These are phyloP conservation scores for Megaleporinus macrocephalus DNA, from an alignment of 2,113 vertebrate genomes.

Conservation along the genomic window DNA sequence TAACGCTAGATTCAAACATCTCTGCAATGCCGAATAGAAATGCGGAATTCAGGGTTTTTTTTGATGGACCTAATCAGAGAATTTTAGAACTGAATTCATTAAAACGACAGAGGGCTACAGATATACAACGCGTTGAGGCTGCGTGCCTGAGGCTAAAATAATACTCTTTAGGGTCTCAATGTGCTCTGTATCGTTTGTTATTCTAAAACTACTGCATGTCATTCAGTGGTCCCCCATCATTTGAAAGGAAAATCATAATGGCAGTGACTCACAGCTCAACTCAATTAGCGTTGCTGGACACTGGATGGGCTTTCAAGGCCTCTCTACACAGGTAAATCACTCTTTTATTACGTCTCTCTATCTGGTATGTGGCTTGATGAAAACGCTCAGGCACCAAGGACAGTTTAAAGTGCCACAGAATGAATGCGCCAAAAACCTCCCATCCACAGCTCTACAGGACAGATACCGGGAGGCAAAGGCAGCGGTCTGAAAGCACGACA, in stretches of 20 bases:
- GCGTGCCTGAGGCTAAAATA: not conserved
- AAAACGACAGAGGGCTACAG: not conserved
- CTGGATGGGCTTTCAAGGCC: constrained; percentile 49
- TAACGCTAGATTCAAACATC: not conserved
- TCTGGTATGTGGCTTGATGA: constrained; percentile 38
- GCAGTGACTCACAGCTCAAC: constrained; percentile 50
- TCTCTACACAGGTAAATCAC: constrained; percentile 47
- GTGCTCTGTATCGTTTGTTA: not conserved
- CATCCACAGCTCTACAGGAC: not conserved
- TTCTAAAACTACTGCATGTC: constrained; percentile 20
- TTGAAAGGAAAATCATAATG: constrained; percentile 41
- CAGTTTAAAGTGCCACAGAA: constrained; percentile 43
- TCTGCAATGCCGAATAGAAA: not conserved
- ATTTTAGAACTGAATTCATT: constrained; percentile 5
- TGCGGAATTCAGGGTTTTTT: not conserved
- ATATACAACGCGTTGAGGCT: not conserved
- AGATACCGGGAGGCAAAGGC: not conserved
- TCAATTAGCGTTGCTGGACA: constrained; percentile 41
- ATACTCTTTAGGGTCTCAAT: not conserved
- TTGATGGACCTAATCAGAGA: not conserved
- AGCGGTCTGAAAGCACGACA: constrained; percentile 2
- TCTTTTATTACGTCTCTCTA: constrained; percentile 41
- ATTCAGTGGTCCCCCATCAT: not conserved
- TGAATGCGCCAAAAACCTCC: constrained; percentile 12
- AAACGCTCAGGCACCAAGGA: constrained; percentile 54